phyloP scores from a whole-genome alignment of 2,888 invertebrate species.

The Napeogenes sylphis region DNA sequence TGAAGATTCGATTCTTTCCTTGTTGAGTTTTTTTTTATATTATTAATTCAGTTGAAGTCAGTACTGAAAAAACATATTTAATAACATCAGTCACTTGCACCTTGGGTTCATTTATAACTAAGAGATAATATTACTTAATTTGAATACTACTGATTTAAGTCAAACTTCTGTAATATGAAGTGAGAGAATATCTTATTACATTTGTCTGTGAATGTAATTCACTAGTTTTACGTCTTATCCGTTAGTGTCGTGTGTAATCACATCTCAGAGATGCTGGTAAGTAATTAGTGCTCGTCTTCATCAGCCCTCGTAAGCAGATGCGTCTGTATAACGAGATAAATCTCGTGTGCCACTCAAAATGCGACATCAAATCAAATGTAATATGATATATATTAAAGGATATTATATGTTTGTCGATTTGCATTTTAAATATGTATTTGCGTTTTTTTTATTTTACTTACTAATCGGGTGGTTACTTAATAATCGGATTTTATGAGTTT shows the following conservation, averaged over 20 bases:
- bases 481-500: too few relatives aligned
- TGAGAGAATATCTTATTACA: neutral
- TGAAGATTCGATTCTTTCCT: too few relatives aligned
- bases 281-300: slow-evolving; percentile 20
- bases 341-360: neutral
- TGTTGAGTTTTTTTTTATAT: too few relatives aligned
- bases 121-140: too few relatives aligned
- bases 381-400: neutral
- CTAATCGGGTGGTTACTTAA: too few relatives aligned
- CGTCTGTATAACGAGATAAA: slow-evolving; percentile 4
- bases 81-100: too few relatives aligned
- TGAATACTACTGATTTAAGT: neutral
- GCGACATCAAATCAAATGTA: neutral
- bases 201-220: neutral
- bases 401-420: too few relatives aligned
- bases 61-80: too few relatives aligned
- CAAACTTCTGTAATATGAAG: neutral
- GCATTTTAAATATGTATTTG: too few relatives aligned
- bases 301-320: slow-evolving; percentile 15
- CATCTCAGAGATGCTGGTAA: slow-evolving; percentile 6
- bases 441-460: too few relatives aligned
- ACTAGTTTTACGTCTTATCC: slow-evolving; percentile 3
- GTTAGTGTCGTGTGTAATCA: neutral
- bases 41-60: too few relatives aligned
- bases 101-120: too few relatives aligned